phyloP scores from a whole-genome alignment of 2,113 vertebrate species.

The Anser cygnoides region DNA sequence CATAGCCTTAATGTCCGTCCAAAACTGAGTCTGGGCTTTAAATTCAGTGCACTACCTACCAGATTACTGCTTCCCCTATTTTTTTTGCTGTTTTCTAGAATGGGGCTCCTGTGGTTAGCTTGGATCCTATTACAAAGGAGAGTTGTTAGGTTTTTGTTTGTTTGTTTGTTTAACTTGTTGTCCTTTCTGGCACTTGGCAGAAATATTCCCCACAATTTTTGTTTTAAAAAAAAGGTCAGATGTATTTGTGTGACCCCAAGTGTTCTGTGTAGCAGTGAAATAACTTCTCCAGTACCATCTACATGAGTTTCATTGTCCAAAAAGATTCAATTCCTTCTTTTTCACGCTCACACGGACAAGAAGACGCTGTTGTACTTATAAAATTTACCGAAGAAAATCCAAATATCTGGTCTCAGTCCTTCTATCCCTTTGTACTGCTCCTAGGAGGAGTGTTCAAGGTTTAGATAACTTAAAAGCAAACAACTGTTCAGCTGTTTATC shows the following conservation, averaged over 20 bases:
- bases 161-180: not conserved
- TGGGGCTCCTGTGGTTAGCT: not conserved
- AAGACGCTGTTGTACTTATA: not conserved
- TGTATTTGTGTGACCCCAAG: accelerated
- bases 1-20: not conserved
- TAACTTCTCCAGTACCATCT: not conserved
- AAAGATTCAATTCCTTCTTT: not conserved
- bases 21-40: not conserved
- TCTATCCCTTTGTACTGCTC: not conserved
- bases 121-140: not conserved
- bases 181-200: not conserved
- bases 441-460: not conserved
- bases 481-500: not conserved
- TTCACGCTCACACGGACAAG: not conserved
- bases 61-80: not conserved
- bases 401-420: not conserved
- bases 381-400: not conserved
- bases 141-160: not conserved
- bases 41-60: not conserved
- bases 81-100: not conserved
- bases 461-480: not conserved
- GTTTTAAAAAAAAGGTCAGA: not conserved
- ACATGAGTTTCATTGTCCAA: not conserved
- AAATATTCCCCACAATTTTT: not conserved
- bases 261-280: not conserved